phyloP scores from a whole-genome alignment of 2,888 invertebrate genomes.

The Epistrophella euchroma region DNA sequence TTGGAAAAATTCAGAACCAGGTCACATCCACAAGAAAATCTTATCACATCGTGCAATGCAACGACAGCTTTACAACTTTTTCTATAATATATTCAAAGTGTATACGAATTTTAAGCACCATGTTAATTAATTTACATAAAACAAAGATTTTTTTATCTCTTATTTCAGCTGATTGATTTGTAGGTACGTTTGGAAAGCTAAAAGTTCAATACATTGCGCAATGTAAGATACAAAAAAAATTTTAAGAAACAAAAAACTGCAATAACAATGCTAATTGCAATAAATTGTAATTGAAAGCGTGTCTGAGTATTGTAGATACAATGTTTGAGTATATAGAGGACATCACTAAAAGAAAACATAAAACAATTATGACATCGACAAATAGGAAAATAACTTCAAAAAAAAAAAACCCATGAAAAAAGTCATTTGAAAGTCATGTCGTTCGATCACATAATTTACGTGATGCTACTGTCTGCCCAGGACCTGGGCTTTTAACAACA shows the following conservation, averaged over 20 bases:
- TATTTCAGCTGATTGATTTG: constrained; percentile 39
- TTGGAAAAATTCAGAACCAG: constrained; percentile 27
- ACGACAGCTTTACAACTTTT: constrained; percentile 6
- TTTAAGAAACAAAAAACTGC: constrained; percentile 27
- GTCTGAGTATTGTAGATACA: constrained; percentile 11
- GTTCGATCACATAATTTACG: constrained; percentile 35
- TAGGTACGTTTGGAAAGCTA: constrained; percentile 21
- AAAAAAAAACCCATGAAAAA: neutral
- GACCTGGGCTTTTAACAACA: neutral
- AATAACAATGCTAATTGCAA: constrained; percentile 68
- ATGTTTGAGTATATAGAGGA: neutral
- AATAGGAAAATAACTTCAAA: neutral
- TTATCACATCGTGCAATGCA: constrained; percentile 19
- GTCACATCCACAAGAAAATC: constrained; percentile 22
- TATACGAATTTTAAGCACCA: constrained; percentile 6
- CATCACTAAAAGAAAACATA: neutral
- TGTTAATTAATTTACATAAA: constrained; percentile 56
- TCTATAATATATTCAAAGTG: constrained; percentile 12
- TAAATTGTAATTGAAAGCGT: constrained; percentile 67
- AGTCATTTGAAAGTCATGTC: constrained; percentile 25
- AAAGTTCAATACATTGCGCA: constrained; percentile 43
- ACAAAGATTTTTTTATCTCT: constrained; percentile 10
- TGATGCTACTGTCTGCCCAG: no score
- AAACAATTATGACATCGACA: neutral
- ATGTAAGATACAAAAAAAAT: constrained; percentile 30